Evolutionary conservation across 2,888 invertebrate species (phyloP), one percentile per base, ranked within the genome.

Genomic region (Ophion slaviceki): DNA sequence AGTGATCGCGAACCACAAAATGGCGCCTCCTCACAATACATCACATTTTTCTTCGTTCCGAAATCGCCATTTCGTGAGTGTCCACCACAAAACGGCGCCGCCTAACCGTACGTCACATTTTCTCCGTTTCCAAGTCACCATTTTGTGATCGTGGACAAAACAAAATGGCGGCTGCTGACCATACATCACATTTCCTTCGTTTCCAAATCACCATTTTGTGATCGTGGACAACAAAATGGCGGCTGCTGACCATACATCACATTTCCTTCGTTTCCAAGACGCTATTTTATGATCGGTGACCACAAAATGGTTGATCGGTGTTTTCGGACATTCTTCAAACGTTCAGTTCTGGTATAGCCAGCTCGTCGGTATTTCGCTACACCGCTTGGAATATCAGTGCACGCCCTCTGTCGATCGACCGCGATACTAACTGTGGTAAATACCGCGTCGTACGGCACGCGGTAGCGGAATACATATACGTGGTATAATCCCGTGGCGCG

Each of bases 381-480:
- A 59, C n/a, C 77, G 78, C 61, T 76, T 82, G 78, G 79, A 79
- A 80, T 79, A 75, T 82, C 85, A 79, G 80, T 79, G 32, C 45
- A 82, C 75, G 76, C 80, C 71, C 64, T 64, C 62, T 72, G 79
- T 80, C 78, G 76, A 76, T 61, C 71, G 62, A 82, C 47, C 70
- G 61, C 75, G 75, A 47, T 66, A 75, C 75, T 71, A 24, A 40
- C 47, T 45, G 75, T 75, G 82, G 66, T 61, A 80, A 81, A 67
- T 75, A 80, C 57, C 20, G 74, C 81, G 70, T 36, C 68, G 57
- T 57, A 66, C 71, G 64, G 57, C 85, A 78, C 74, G 68, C 68
- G 57, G 74, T 64, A 70, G 81, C 62, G 11, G 14, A 47, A 47
- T 47, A 24, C 32, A 71, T 67, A 79, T 40, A 71, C 70, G 47